phyloP scores from a whole-genome alignment of 2,888 invertebrate species.

The Ecliptopera silaceata region DNA sequence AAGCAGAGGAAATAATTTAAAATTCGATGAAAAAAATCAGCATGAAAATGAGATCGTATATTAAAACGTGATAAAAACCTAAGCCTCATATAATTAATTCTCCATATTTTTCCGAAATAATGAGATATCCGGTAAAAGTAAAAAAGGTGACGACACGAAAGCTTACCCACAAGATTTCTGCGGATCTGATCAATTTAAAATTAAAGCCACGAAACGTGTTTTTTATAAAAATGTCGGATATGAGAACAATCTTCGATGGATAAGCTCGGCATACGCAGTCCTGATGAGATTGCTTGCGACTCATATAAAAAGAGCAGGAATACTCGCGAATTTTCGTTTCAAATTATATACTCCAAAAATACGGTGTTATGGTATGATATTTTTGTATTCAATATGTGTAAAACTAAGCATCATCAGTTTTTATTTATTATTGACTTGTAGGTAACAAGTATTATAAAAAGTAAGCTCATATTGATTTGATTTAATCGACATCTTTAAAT shows the following conservation, averaged over 20 bases:
- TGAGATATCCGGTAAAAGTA: conserved; percentile 58
- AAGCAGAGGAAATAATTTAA: conserved; percentile 18
- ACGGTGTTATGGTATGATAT: no score
- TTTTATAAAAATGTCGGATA: conserved; percentile 82
- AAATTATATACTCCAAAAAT: neutral
- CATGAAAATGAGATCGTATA: conserved; percentile 21
- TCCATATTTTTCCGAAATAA: conserved; percentile 67
- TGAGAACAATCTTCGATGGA: conserved; percentile 78
- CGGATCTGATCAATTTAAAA: conserved; percentile 83
- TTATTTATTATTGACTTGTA: no score
- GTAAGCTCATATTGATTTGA: no score
- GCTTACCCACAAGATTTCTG: conserved; percentile 74
- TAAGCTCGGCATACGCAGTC: conserved; percentile 61
- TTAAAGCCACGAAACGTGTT: conserved; percentile 84
- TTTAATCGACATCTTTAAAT: no score
- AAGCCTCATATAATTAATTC: conserved; percentile 72
- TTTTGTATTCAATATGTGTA: no score
- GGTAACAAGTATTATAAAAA: no score
- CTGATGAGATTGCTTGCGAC: conserved; percentile 47
- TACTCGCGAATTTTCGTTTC: conserved; percentile 7
- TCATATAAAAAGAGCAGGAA: conserved; percentile 40
- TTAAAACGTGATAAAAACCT: conserved; percentile 38
- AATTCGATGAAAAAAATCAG: conserved; percentile 24
- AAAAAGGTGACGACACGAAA: conserved; percentile 69
- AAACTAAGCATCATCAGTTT: no score